Evolutionary conservation across 2,113 vertebrate species (phyloP), one percentile per base, ranked within the genome.

Genomic region (Mellivora capensis): DNA sequence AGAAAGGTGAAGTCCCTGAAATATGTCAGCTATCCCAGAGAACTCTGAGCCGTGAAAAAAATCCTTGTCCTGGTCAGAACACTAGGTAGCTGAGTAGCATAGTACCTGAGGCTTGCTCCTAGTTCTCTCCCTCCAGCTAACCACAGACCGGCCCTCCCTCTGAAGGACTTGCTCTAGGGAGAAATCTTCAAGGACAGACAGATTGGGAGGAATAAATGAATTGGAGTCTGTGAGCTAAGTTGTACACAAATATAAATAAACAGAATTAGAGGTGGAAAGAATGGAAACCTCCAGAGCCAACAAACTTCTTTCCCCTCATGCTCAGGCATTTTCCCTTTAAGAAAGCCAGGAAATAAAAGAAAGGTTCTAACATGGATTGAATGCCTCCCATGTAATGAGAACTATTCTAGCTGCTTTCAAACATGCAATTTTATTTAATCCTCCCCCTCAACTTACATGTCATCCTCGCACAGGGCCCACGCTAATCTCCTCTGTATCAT

Each of bases 231-330:
- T 47, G 52, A 72, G 29, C 34, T 94, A 89, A 95, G 10, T 52
- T 42, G 15, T 83, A 42, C 76, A 37, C 61, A 81, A 80, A 91
- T 62, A 85, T 5, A 86, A 82, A 96, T 34, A 94, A 95, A 84
- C 59, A 82, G 31, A 64, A 42, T 80, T 81, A 27, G 29, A 96
- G 34, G 25, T 72, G 29, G 69, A 87, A 93, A 54, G 15, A 72
- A 80, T 39, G 3, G 69, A 25, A 95, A 17, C 15, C 42, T 76
- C 67, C 54, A 47, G 47, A 91, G 49, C 3, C 86, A 95, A 47
- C 54, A 59, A 54, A 57, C 23, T 52, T 77, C 27, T 37, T 15
- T 49, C 52, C 21, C 37, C 14, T 54, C 7, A 0, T n/a, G 15
- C 34, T 64, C 12, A 39, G 49, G 34, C 11, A 59, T 72, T 54